These are phyloP conservation scores for Criorhina ranunculi DNA, from an alignment of 2,888 invertebrate genomes.

Conservation along the genomic window DNA sequence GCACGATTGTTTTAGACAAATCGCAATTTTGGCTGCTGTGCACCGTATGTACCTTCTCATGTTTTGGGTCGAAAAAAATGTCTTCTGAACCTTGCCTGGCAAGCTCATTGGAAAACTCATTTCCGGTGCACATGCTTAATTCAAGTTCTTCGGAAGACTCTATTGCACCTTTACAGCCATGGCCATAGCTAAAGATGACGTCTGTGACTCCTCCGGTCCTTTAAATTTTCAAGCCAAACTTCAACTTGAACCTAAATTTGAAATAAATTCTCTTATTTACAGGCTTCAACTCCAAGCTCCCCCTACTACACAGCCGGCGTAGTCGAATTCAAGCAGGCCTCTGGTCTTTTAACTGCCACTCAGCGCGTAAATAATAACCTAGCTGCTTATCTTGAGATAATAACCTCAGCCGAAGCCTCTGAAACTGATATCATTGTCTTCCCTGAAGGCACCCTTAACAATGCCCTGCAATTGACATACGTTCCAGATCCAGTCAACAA, in stretches of 20 bases:
- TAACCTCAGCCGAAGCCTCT: slow-evolving; percentile 78
- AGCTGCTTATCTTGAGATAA: slow-evolving; percentile 80
- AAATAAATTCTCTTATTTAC: background rate
- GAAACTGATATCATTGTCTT: slow-evolving; percentile 91
- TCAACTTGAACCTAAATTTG: background rate
- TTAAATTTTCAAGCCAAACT: background rate
- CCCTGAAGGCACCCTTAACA: slow-evolving; percentile 88
- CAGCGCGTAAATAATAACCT: slow-evolving; percentile 79
- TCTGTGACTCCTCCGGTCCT: too few species aligned
- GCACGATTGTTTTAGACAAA: too few species aligned
- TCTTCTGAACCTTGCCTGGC: too few species aligned
- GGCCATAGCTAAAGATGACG: too few species aligned
- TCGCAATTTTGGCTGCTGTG: too few species aligned
- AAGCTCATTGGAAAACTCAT: too few species aligned
- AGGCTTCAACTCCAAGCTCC: slow-evolving; percentile 11
- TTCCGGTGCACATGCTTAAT: too few species aligned
- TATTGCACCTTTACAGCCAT: too few species aligned
- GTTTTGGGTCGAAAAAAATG: too few species aligned
- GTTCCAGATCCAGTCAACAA: slow-evolving; percentile 79
- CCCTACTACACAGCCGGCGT: slow-evolving; percentile 87
- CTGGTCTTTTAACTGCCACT: slow-evolving; percentile 79
- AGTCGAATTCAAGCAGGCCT: slow-evolving; percentile 85
- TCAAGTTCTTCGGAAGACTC: too few species aligned
- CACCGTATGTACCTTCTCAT: too few species aligned
- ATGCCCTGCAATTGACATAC: slow-evolving; percentile 80